Base-by-base conservation (phyloP, 2,888 invertebrate species). In the Sarcophaga carnaria region DNA sequence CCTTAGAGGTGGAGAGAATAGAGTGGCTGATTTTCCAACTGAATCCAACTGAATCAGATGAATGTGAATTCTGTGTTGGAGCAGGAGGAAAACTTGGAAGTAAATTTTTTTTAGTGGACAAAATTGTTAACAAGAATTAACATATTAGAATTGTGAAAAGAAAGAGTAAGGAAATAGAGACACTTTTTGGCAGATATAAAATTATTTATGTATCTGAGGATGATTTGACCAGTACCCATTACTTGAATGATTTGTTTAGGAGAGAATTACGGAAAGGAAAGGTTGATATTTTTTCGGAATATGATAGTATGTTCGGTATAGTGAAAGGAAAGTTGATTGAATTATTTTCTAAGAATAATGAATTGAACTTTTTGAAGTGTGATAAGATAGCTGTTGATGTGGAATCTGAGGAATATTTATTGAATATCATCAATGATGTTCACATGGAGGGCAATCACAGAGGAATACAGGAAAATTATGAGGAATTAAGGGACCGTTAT, bases 141-240 rank as follows among this genome's bases (percentile, higher is more conserved):
- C 69, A 79, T 10, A 75, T 79, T 14, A 37, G 70, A 71, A 85
- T 80, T 49, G 60, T 72, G n/a, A 80, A 66, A 80, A 70, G 64
- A 17, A 80, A 80, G 76, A 60, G 17, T 37, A 75, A 70, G 17
- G 79, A 69, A 64, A 75, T 22, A 64, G 75, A 69, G 63, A 63
- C 64, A 71, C 49, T 85, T 75, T 76, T 76, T 80, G 70, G 22
- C 10, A 85, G 74, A 85, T 80, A 77, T 76, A 85, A 77, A 63
- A 67, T 75, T 37, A 85, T 80, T 64, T 76, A 85, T 25, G 17
- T 71, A 37, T 22, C 76, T 14, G 67, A 85, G 74, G 45, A 81
- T 69, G 81, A 85, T 67, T 74, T 81, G 20, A 22, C 67, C 59
- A 85, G 27, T 12, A 11, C 47, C 14, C 82, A 82, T 72, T 66